Evolutionary conservation across 1,140 invertebrate species (phyloP).

Genomic region (Caenorhabditis inopinata): DNA sequence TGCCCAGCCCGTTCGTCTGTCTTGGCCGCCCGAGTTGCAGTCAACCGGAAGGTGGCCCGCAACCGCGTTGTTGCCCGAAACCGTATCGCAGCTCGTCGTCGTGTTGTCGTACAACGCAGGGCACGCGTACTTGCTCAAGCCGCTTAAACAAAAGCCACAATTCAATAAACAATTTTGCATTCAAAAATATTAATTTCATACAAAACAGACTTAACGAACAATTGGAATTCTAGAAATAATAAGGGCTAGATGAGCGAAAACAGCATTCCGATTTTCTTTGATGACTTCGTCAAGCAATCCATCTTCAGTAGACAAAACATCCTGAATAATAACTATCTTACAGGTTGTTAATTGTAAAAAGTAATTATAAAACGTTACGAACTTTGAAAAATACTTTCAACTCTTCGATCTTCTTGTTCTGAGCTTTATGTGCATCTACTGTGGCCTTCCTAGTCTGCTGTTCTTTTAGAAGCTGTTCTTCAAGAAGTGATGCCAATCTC

Average conservation of each 20-base stretch:
- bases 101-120: constrained; percentile 19
- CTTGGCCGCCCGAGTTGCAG: not conserved
- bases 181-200: not conserved
- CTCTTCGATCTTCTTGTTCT: constrained; percentile 24
- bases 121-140: not conserved
- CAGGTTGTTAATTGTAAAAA: too few relatives aligned
- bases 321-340: too few relatives aligned
- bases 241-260: not conserved
- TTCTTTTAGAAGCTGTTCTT: constrained; percentile 1
- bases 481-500: not conserved
- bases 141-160: not conserved
- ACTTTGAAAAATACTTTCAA: constrained; percentile 12
- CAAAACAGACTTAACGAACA: not conserved
- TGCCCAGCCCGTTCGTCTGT: constrained; percentile 36
- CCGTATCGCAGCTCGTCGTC: not conserved
- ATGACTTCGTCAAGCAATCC: constrained; percentile 4
- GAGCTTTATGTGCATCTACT: not conserved
- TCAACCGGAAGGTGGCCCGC: constrained; percentile 18
- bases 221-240: constrained; percentile 14
- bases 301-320: constrained; percentile 5
- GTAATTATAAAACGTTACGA: too few relatives aligned
- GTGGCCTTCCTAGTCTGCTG: not conserved
- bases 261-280: constrained; percentile 26
- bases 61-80: constrained; percentile 2
- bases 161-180: constrained; percentile 7